A percentile compares a stretch with the other conserved stretches of the same genome.
Evolutionary conservation across 2,888 invertebrate species (phyloP).

Genomic region (Lymantria dispar): DNA sequence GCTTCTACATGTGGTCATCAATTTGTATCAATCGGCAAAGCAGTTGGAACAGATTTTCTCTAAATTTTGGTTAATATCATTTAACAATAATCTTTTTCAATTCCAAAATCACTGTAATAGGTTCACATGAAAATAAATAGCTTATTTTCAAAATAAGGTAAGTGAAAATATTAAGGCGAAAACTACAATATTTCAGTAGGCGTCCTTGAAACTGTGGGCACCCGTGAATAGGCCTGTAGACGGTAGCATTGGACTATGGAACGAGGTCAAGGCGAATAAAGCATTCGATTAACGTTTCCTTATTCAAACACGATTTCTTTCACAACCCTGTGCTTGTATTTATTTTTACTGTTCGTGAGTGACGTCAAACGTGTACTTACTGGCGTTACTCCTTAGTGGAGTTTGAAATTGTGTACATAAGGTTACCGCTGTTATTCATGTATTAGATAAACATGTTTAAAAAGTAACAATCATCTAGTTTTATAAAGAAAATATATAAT

Average conservation of each 20-base stretch:
- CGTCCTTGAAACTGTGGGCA: constrained; percentile 37
- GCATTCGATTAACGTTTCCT: constrained; percentile 40
- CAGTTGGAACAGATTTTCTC: too few relatives aligned
- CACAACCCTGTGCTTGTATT: constrained; percentile 26
- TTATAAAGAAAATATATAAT: too few relatives aligned
- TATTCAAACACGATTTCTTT: constrained; percentile 39
- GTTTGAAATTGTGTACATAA: not conserved
- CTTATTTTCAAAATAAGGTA: not conserved
- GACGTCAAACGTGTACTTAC: constrained; percentile 20
- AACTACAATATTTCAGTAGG: constrained; percentile 6
- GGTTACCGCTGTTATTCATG: not conserved
- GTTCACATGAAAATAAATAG: not conserved
- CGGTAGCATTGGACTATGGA: constrained; percentile 38
- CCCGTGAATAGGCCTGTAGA: constrained; percentile 31
- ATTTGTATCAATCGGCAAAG: too few relatives aligned
- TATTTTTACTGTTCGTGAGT: constrained; percentile 27
- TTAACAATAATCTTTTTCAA: too few relatives aligned
- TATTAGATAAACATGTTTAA: not conserved
- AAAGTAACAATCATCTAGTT: too few relatives aligned
- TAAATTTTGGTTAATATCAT: too few relatives aligned
- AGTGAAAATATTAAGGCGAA: not conserved
- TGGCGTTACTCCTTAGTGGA: not conserved
- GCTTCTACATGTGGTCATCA: too few relatives aligned
- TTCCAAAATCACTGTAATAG: too few relatives aligned
- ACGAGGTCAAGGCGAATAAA: constrained; percentile 40